Evolutionary conservation across 23 tunicate species (phyloP).

Genomic region (Halocynthia aurantium): DNA sequence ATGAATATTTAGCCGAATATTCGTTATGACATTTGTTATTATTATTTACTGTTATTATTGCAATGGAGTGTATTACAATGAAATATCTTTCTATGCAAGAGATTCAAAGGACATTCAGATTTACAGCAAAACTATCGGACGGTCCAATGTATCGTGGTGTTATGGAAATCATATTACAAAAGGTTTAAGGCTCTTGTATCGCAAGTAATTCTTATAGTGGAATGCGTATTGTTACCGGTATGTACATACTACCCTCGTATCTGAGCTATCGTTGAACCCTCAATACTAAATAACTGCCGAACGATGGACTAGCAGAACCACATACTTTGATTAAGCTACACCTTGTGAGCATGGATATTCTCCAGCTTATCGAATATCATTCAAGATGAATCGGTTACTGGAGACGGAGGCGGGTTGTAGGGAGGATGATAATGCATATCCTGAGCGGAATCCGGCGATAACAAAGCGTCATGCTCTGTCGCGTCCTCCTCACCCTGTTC

Average conservation of each 20-base stretch:
- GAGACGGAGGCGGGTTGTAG: conserved; percentile 83
- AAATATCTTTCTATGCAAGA: too few relatives aligned
- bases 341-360: neutral
- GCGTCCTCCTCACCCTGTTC: conserved; percentile 19
- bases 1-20: too few relatives aligned
- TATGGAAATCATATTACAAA: too few relatives aligned
- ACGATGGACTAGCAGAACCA: too few relatives aligned
- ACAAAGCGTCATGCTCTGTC: conserved; percentile 12
- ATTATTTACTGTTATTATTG: too few relatives aligned
- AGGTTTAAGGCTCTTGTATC: too few relatives aligned
- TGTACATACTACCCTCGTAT: neutral
- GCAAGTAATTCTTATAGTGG: too few relatives aligned
- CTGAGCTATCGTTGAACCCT: neutral
- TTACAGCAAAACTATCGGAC: too few relatives aligned
- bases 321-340: neutral
- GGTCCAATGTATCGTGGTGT: too few relatives aligned
- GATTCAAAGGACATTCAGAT: too few relatives aligned
- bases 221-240: neutral
- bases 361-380: neutral
- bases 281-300: neutral
- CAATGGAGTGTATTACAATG: too few relatives aligned
- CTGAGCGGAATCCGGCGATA: neutral
- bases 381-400: conserved; percentile 52
- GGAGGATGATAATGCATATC: conserved; percentile 14
- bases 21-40: too few relatives aligned